Evolutionary conservation across 1,140 invertebrate genomes (phyloP), one percentile per base, ranked within the genome.

Genomic region (Thaumatotibia leucotreta): DNA sequence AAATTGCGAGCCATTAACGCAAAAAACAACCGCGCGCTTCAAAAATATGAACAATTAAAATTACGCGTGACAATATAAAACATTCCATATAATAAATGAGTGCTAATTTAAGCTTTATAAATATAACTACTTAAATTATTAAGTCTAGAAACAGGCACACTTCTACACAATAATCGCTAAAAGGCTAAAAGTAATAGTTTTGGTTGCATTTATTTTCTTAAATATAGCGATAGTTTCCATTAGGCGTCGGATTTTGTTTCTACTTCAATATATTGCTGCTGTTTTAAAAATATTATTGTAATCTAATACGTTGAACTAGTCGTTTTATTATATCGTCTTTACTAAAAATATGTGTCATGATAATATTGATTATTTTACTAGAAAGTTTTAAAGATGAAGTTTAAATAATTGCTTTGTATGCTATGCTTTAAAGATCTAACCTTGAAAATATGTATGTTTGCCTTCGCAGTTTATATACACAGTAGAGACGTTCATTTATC

Each of bases 131-230:
- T 17, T 4, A 58, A 58, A 58, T 58, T n/a, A 58, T 58, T 58
- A 6, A 58, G 10, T 58, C 52, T 58, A 58, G n/a, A 1, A 29
- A 58, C 52, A 58, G 52, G 52, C 52, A 58, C 52, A 58, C 52
- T 27, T 58, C 52, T 58, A 58, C 52, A 58, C 52, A 58, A 58
- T 58, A 58, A 27, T 58, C 24, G 24, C 52, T 58, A 58, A 58
- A 29, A 58, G 52, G 52, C 52, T 58, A 58, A 58, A 52, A 31
- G 29, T 58, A 58, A 31, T 58, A 45, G 39, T 45, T 45, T n/a
- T 29, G 24, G 24, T 31, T 58, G 52, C 52, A 45, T 8, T 20
- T 45, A n/a, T n/a, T 45, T 45, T 45, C 0, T 8, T 35, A 6
- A 35, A 20, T 2, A 5, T 45, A 45, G 17, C n/a, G 1, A 5